Percentiles rank a stretch among this genome's conserved stretches.
Evolutionary conservation across 2,113 vertebrate species (phyloP).

Genomic region (Aegotheles bennettii): DNA sequence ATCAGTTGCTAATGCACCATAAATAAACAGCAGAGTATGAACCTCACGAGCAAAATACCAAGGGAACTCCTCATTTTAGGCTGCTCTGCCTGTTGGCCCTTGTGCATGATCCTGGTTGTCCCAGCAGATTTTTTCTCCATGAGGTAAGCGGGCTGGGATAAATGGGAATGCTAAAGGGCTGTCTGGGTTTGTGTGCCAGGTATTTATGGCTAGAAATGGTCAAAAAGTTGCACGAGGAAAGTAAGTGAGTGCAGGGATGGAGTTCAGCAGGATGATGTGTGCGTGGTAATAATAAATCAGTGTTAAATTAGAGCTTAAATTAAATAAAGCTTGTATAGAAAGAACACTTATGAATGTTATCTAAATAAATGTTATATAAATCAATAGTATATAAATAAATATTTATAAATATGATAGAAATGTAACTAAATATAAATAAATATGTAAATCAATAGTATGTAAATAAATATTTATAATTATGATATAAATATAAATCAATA

Average conservation of each 20-base stretch:
- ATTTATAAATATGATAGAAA: neutral
- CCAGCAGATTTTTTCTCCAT: neutral
- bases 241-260: neutral
- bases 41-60: constrained; percentile 24
- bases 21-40: constrained; percentile 39
- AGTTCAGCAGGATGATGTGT: neutral
- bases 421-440: too few relatives aligned
- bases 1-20: constrained; percentile 24
- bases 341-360: neutral
- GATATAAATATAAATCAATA: too few relatives aligned
- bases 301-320: neutral
- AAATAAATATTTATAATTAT: too few relatives aligned
- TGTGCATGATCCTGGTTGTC: neutral
- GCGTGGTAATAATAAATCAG: neutral
- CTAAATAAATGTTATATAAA: too few relatives aligned
- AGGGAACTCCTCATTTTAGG: constrained; percentile 45
- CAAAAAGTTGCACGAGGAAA: neutral
- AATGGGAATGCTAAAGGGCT: neutral
- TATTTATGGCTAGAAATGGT: constrained; percentile 12
- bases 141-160: neutral
- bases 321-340: neutral
- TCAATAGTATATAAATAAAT: too few relatives aligned
- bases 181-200: rapidly evolving
- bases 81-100: neutral
- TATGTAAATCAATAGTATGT: too few relatives aligned